phyloP scores from a whole-genome alignment of 2,113 vertebrate genomes.

The Brienomyrus longianalis region DNA sequence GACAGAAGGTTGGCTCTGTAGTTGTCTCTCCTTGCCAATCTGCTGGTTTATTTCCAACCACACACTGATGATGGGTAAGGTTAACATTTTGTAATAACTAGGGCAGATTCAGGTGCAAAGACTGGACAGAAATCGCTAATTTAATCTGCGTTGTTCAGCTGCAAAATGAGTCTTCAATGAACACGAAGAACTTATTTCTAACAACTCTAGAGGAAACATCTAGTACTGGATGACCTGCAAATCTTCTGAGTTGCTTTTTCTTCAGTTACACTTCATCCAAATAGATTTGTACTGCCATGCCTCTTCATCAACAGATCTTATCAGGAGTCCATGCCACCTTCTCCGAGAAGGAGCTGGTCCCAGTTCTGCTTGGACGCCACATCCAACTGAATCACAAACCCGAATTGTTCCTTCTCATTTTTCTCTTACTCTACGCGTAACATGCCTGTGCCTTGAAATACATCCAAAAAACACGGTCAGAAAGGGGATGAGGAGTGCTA shows the following conservation, averaged over 20 bases:
- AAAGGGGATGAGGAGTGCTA: neutral
- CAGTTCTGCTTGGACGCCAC: neutral
- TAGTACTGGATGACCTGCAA: neutral
- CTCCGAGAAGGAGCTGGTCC: neutral
- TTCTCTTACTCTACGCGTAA: neutral
- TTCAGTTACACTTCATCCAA: neutral
- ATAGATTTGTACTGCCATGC: neutral
- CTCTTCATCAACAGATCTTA: neutral
- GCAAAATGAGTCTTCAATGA: neutral
- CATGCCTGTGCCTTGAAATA: neutral
- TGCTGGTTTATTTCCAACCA: constrained; percentile 45
- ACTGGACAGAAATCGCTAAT: neutral
- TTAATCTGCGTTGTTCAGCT: neutral
- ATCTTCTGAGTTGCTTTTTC: neutral
- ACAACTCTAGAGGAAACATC: neutral
- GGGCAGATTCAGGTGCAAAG: neutral
- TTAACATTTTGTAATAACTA: neutral
- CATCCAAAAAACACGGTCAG: neutral
- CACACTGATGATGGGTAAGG: neutral
- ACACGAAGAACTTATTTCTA: neutral
- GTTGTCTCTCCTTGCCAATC: constrained; percentile 76
- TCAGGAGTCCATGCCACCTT: neutral
- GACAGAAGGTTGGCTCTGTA: constrained; percentile 87
- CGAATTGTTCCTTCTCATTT: neutral
- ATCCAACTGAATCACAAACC: neutral